Conservation (phyloP, 2,888 invertebrate genomes). For the Trichopoda pennipes region DNA sequence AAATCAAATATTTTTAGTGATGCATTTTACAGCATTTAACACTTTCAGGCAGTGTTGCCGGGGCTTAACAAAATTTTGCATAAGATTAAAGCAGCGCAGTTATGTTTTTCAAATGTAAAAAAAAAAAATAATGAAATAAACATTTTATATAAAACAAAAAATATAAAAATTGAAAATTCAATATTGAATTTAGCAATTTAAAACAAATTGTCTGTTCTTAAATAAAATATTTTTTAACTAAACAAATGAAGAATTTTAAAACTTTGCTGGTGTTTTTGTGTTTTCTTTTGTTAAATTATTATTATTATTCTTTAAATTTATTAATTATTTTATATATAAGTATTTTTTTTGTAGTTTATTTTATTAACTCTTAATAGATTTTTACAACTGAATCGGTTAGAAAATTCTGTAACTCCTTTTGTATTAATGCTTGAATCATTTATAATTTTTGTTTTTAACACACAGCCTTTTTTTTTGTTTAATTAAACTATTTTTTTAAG, state of each 20-base stretch:
- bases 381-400: background rate
- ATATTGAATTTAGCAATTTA: too few species aligned
- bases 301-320: background rate
- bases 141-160: too few species aligned
- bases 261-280: slow-evolving; percentile 51
- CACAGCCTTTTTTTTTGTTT: slow-evolving; percentile 32
- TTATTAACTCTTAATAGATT: slow-evolving; percentile 18
- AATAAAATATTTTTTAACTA: background rate
- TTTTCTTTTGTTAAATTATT: background rate
- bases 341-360: slow-evolving; percentile 10
- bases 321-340: slow-evolving; percentile 12
- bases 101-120: too few species aligned
- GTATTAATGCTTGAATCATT: slow-evolving; percentile 69
- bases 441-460: slow-evolving; percentile 33
- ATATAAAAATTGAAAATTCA: too few species aligned
- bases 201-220: slow-evolving; percentile 33
- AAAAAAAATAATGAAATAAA: too few species aligned
- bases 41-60: too few species aligned
- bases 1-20: too few species aligned
- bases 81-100: too few species aligned
- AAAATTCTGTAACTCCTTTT: slow-evolving; percentile 17
- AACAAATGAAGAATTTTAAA: slow-evolving; percentile 26
- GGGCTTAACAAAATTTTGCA: too few species aligned
- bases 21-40: too few species aligned
- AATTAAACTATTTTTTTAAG: slow-evolving; percentile 49